These are phyloP conservation scores for Lepidocyrtoides sp. DNA, from an alignment of 2,888 invertebrate genomes.

Conservation along the genomic window DNA sequence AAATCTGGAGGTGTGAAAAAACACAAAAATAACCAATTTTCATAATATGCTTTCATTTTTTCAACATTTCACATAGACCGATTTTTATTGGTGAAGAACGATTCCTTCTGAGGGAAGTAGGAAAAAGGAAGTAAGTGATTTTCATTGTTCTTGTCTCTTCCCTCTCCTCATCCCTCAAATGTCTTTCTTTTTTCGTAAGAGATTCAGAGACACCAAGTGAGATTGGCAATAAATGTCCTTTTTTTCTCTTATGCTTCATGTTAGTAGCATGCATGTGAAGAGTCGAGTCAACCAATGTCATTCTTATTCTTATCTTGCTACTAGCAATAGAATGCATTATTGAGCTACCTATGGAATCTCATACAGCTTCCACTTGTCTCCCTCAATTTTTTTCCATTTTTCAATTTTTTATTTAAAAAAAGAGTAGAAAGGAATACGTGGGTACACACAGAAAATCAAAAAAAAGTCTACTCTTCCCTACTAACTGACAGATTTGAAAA, in stretches of 20 bases:
- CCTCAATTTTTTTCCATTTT: conserved; percentile 10
- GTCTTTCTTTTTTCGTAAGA: not conserved
- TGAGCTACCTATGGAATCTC: not conserved
- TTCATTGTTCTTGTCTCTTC: conserved; percentile 66
- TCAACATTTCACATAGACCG: not conserved
- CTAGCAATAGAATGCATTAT: not conserved
- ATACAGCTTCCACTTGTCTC: not conserved
- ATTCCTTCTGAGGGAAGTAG: too few relatives aligned
- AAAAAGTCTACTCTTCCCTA: not conserved
- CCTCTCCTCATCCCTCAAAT: not conserved
- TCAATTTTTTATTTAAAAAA: not conserved
- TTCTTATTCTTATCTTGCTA: not conserved
- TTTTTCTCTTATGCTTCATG: not conserved
- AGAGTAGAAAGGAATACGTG: not conserved
- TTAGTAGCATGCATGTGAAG: not conserved
- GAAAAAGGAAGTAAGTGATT: conserved; percentile 38
- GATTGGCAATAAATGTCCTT: conserved; percentile 20
- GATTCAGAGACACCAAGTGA: not conserved
- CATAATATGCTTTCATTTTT: not conserved
- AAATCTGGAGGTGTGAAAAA: not conserved
- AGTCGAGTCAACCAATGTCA: not conserved
- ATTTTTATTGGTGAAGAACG: conserved; percentile 17
- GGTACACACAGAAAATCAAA: not conserved
- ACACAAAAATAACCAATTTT: not conserved
- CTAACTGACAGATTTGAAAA: conserved; percentile 68